Base-by-base conservation (phyloP, 1,140 invertebrate species). In the Drosophila yakuba region DNA sequence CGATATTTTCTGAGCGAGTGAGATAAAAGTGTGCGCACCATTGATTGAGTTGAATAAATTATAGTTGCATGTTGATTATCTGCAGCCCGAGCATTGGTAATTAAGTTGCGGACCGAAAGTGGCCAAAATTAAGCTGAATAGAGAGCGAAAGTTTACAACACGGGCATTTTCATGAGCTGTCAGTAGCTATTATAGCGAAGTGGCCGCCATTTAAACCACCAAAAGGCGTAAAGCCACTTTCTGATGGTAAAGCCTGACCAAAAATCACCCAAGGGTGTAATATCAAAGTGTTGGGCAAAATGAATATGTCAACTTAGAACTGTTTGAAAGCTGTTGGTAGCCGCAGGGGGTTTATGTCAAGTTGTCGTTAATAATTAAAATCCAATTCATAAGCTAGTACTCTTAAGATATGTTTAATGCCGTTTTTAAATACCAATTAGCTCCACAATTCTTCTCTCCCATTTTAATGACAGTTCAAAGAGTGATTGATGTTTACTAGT, bases 1-100 rank as follows among this genome's bases (percentile, higher is more conserved):
- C 79, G 59, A 79, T 83, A 76, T 66, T 69, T 72, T 58, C 39
- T n/a, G 20, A 35, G 43, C 28, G 25, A 67, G 36, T 15, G 23
- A 50, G 35, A 56, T 32, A 54, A 73, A 73, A 50, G 57, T 66
- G 54, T 48, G 28, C 36, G 44, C n/a, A n/a, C 47, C 55, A 74
- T 66, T 88, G 83, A 82, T 88, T 77, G 72, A 89, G 73, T 78
- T 88, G 73, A 82, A 89, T 80, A 89, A 83, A 84, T 89, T 83
- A 83, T 71, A 63, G 60, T 28, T 72, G 61, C 76, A 78, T 58
- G 51, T 63, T 83, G 75, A 82, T 88, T 79, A 85, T 86, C 82
- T 85, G 51, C 73, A 76, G 32, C 61, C 74, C 50, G 35, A 56
- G 48, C 54, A 75, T 48, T 47, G 52, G 41, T 66, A 75, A 75